Percentiles rank a stretch among this genome's conserved stretches.
These are phyloP conservation scores for Oryzias woworae DNA, from an alignment of 2,113 vertebrate genomes.

Conservation along the genomic window DNA sequence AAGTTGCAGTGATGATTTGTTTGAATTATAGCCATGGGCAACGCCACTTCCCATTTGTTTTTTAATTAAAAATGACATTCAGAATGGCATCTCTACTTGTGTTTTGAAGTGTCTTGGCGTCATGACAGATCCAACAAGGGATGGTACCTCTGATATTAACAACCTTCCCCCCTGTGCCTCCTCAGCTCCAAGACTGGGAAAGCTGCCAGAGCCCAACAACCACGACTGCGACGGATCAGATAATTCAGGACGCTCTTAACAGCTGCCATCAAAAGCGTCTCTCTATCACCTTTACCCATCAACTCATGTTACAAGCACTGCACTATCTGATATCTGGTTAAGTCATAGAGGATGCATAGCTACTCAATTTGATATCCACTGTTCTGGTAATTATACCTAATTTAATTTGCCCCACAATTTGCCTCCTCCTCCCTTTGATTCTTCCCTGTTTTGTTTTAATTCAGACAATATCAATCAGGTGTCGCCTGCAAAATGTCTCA, in stretches of 20 bases:
- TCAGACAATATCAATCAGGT: constrained; percentile 59
- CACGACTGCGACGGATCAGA: constrained; percentile 53
- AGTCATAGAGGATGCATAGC: constrained; percentile 65
- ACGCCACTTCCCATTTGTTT: constrained; percentile 62
- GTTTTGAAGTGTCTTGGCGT: constrained; percentile 51
- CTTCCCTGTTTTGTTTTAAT: constrained; percentile 36
- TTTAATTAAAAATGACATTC: constrained; percentile 65
- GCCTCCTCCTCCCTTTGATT: constrained; percentile 19
- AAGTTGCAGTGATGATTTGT: constrained; percentile 14
- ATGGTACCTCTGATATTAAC: constrained; percentile 42
- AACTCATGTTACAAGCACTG: constrained; percentile 39
- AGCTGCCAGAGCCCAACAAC: constrained; percentile 52
- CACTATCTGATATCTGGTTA: constrained; percentile 61
- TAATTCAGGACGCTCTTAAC: constrained; percentile 54
- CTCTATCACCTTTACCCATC: constrained; percentile 55
- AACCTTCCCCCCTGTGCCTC: constrained; percentile 54
- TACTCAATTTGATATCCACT: constrained; percentile 69
- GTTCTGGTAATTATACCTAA: constrained; percentile 64
- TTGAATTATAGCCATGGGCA: constrained; percentile 29
- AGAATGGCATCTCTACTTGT: constrained; percentile 26
- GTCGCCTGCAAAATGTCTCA: constrained; percentile 48
- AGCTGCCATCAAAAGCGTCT: constrained; percentile 42
- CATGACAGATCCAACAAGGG: constrained; percentile 58
- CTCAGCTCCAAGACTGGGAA: constrained; percentile 53
- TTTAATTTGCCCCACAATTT: constrained; percentile 53